A percentile compares a stretch with the other conserved stretches of the same genome.
These are phyloP conservation scores for Phaonia tiefii DNA, from an alignment of 2,888 invertebrate genomes.

Conservation along the genomic window DNA sequence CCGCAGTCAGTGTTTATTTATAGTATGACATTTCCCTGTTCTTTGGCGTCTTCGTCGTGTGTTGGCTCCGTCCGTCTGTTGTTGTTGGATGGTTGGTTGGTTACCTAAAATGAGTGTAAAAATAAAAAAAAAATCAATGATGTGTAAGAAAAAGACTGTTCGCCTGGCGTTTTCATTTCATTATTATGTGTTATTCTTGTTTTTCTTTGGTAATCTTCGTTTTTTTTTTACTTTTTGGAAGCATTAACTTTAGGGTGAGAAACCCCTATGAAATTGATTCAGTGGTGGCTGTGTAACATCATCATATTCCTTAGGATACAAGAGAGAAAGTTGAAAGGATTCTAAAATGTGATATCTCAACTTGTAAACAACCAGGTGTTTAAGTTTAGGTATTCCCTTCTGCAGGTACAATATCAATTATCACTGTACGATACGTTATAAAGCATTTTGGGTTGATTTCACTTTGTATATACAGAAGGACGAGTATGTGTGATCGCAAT, in stretches of 20 bases:
- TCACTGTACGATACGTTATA: too few species aligned
- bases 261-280: background rate
- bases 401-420: background rate
- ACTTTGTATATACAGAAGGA: too few species aligned
- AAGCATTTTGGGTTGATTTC: too few species aligned
- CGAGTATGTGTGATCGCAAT: too few species aligned
- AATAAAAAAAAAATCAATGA: conserved; percentile 34
- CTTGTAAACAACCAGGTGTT: conserved; percentile 21
- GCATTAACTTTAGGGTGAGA: conserved; percentile 39
- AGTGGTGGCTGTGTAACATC: too few species aligned
- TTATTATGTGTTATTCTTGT: conserved; percentile 17
- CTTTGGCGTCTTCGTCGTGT: conserved; percentile 24
- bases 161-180: conserved; percentile 26
- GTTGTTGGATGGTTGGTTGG: conserved; percentile 4
- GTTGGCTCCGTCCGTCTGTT: conserved; percentile 24
- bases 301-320: conserved; percentile 11
- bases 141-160: conserved; percentile 25
- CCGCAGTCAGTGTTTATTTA: conserved; percentile 27
- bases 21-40: conserved; percentile 39
- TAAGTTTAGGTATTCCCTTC: background rate
- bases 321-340: conserved; percentile 33
- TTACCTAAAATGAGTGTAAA: conserved; percentile 53
- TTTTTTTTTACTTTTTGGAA: too few species aligned
- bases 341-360: conserved; percentile 31
- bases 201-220: conserved; percentile 19